Conservation (phyloP, 2,888 invertebrate genomes). For the Pseudococcus jackbeardsleyi region DNA sequence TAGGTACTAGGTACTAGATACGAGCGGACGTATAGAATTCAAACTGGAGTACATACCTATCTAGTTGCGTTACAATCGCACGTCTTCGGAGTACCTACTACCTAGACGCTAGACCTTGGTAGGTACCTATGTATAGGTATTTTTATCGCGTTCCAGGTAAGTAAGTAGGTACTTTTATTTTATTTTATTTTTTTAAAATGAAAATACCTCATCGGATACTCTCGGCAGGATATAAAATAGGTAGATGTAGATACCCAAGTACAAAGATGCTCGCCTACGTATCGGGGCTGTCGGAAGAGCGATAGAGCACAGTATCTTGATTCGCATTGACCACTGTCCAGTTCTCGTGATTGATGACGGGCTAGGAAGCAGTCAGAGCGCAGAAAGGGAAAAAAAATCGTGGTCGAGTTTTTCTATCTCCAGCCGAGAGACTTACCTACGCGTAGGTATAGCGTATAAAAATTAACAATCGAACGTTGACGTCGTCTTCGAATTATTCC, state of each 20-base stretch:
- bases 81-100: no score
- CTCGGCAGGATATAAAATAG: neutral
- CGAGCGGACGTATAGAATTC: no score
- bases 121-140: no score
- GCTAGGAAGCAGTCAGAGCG: neutral
- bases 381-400: conserved; percentile 44
- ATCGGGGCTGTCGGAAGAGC: neutral
- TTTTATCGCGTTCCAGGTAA: neutral
- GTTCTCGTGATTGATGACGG: neutral
- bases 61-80: no score
- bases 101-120: no score
- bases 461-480: conserved; percentile 59
- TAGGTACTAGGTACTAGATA: no score
- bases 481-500: conserved; percentile 55
- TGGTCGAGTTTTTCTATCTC: conserved; percentile 22
- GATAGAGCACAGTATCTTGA: neutral
- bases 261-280: neutral
- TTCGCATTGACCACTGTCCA: neutral
- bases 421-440: conserved; percentile 49
- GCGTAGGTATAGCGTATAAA: no score
- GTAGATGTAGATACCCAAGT: no score
- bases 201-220: neutral
- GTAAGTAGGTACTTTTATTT: no score
- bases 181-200: neutral
- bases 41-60: no score